Conservation (phyloP, 1,140 invertebrate species). For the Cyclina sinensis region DNA sequence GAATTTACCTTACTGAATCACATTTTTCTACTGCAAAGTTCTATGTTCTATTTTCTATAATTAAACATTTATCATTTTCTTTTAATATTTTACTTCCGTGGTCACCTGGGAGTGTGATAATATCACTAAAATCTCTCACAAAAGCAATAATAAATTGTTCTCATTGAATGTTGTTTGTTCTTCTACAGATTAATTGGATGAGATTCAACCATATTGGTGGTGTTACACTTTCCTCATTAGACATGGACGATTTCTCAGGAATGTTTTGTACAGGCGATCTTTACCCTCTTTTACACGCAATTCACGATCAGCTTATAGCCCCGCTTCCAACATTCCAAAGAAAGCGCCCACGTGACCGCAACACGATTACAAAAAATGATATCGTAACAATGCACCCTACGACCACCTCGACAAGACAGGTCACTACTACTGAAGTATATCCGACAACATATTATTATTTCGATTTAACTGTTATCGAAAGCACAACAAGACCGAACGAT, state of each 20-base stretch:
- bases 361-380: background rate
- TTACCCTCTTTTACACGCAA: conserved; percentile 51
- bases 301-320: conserved; percentile 33
- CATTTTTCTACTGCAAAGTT: too few relatives aligned
- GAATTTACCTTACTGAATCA: too few relatives aligned
- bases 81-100: too few relatives aligned
- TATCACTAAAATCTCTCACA: too few relatives aligned
- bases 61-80: too few relatives aligned
- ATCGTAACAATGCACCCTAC: background rate
- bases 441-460: background rate
- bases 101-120: too few relatives aligned
- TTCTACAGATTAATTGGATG: conserved; percentile 63
- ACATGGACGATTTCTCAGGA: conserved; percentile 63
- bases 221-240: conserved; percentile 51
- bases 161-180: too few relatives aligned
- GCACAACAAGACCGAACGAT: background rate
- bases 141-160: too few relatives aligned
- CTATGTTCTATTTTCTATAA: too few relatives aligned
- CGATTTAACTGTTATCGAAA: background rate
- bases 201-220: conserved; percentile 53
- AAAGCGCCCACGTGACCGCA: background rate
- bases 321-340: conserved; percentile 3
- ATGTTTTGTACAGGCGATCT: conserved; percentile 50
- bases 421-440: background rate
- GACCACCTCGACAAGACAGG: background rate